Base-by-base conservation (phyloP, 2,113 vertebrate genomes). In the Todiramphus chloris region DNA sequence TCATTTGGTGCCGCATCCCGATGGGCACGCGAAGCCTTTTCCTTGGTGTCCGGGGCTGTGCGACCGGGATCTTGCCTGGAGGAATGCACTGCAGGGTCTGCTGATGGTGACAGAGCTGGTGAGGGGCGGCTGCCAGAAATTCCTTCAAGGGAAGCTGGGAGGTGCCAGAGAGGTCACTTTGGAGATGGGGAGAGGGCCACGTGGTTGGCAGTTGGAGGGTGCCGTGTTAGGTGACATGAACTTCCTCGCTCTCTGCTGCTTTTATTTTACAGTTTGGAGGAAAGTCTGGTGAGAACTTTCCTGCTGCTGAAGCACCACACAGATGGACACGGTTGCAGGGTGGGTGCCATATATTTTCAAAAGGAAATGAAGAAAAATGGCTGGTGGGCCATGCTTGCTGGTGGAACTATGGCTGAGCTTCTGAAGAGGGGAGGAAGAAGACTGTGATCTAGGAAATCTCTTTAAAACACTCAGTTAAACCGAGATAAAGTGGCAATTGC, bases 401-500 rank as follows among this genome's bases (percentile, higher is more conserved):
- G 33, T 89, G 48, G 68, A 89, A 92, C 48, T 37, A 43, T 55
- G 51, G 39, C 25, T 59, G 84, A 80, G 20, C 43, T 91, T 88
- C 78, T 94, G 79, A 86, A 83, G 82, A 33, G 48, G 33, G 37
- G 64, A 83, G 43, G 24, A 69, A 66, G 28, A 64, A 70, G 18
- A 66, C 17, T 35, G 17, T 5, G 6, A 46, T 44, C 24, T 74
- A n/a, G 43, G 41, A 80, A 84, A 79, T 77, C 3, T 66, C 67
- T 64, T 85, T 67, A 31, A 13, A 86, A 92, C 83, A 31, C 16
- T 64, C 16, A 5, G 21, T 82, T 79, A 39, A 55, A 92, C 60
- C 37, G 91, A 87, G 85, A 90, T 64, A 78, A 94, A 94, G 83
- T 88, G 79, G 60, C 51, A 93, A 39, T 67, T 95, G 30, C 39